Base-by-base conservation (phyloP, 2,888 invertebrate species). In the Heliconius hortense region DNA sequence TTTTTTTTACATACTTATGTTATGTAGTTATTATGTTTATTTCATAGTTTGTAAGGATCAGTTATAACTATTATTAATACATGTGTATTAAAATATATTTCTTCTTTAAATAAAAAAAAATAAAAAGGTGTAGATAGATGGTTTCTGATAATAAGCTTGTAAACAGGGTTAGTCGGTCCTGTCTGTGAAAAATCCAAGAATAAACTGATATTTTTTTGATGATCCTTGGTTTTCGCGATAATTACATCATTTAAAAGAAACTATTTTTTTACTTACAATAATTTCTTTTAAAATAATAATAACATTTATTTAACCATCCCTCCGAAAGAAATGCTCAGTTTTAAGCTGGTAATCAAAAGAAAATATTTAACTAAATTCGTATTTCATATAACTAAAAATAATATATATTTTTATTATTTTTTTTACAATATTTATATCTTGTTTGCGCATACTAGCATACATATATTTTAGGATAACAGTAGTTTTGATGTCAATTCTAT, bases 251-350 rank as follows among this genome's bases (percentile, higher is more conserved):
- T 21, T 10, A 5, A 56, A n/a, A 18, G 13, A n/a, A 59, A 24
- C 13, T 59, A 11, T 59, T 18, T 43, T 21, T 59, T 24, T 24
- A 59, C 1, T 60, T 60, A 60, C 26, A 60, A 60, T 60, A 26
- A 4, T 60, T 60, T 60, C 13, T 13, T 26, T 60, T 24, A 24
- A 60, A 24, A 24, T 10, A 21, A 53, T 53, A 21, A 53, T 53
- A 48, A 18, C 21, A 53, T 53, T 53, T 24, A 8, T 60, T 35
- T n/a, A 64, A 64, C 10, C 64, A 35, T 35, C 64, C 64, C 64
- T 64, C 64, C 64, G 64, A 64, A 64, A 11, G 35, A 64, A 35
- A 64, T 64, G 64, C 64, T 64, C 64, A 64, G 35, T 31, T 35
- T 35, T 35, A 64, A n/a, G 64, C 64, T 64, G 64, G 31, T 63